phyloP scores from a whole-genome alignment of 2,888 invertebrate genomes.

The Rhamnusium bicolor region DNA sequence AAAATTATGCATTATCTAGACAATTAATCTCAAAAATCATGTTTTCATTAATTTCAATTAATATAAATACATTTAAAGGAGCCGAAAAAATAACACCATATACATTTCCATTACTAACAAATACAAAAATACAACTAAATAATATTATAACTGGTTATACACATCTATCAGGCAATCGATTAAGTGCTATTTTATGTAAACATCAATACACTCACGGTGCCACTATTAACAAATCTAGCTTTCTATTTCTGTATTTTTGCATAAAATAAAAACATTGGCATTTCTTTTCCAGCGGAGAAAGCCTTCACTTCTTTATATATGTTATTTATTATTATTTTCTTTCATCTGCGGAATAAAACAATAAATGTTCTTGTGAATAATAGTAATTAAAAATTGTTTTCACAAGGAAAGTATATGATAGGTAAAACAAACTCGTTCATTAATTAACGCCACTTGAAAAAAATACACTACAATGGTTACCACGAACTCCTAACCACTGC shows the following conservation, averaged over 20 bases:
- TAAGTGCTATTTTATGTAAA: not conserved
- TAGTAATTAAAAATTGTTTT: not conserved
- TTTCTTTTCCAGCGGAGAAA: slow-evolving; percentile 14
- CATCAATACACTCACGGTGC: not conserved
- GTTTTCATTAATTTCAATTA: too few relatives aligned
- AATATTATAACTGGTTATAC: not conserved
- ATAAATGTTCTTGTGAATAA: not conserved
- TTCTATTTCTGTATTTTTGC: slow-evolving; percentile 21
- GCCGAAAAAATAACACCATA: not conserved
- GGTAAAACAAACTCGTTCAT: not conserved
- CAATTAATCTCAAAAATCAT: not conserved
- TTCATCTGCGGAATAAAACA: not conserved
- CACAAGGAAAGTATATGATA: not conserved
- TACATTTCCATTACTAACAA: not conserved
- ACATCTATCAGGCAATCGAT: not conserved
- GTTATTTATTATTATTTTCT: slow-evolving; percentile 7
- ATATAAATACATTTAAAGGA: not conserved
- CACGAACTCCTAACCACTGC: too few relatives aligned
- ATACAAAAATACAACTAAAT: not conserved
- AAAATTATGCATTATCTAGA: not conserved
- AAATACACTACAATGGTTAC: not conserved
- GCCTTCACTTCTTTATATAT: not conserved
- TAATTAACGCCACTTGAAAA: not conserved
- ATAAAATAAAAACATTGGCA: not conserved
- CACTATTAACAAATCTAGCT: not conserved